These are phyloP conservation scores for Plebejus melissa DNA, from an alignment of 2,888 invertebrate species.

Conservation along the genomic window DNA sequence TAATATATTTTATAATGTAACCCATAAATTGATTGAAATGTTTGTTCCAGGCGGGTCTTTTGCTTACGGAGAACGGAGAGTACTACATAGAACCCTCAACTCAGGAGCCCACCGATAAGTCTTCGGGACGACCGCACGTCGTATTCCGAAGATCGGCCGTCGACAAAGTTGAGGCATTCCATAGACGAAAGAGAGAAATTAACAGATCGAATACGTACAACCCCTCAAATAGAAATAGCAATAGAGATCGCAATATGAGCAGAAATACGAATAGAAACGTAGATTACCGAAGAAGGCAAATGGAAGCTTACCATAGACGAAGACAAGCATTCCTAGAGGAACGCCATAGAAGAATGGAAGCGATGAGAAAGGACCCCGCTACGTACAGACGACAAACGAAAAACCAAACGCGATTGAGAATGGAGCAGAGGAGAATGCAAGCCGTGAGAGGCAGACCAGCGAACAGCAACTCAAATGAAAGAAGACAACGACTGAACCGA, in stretches of 20 bases:
- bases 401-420: conserved; percentile 49
- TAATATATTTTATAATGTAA: neutral
- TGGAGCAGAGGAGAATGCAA: conserved; percentile 56
- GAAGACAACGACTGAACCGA: conserved; percentile 42
- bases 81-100: conserved; percentile 86
- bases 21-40: neutral
- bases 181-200: conserved; percentile 59
- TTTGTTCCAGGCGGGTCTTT: conserved; percentile 80
- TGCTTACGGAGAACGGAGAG: conserved; percentile 82
- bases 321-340: conserved; percentile 60
- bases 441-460: conserved; percentile 54
- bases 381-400: conserved; percentile 55
- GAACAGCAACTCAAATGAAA: conserved; percentile 53
- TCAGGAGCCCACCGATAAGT: conserved; percentile 60
- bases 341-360: conserved; percentile 57
- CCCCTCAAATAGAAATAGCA: conserved; percentile 52
- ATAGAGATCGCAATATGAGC: conserved; percentile 63
- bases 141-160: conserved; percentile 84
- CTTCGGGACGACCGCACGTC: conserved; percentile 80
- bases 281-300: conserved; percentile 62
- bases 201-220: conserved; percentile 44
- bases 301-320: conserved; percentile 78
- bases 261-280: conserved; percentile 67
- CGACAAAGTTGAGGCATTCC: conserved; percentile 63
- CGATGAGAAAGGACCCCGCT: conserved; percentile 61